A percentile compares a stretch with the other conserved stretches of the same genome.
Evolutionary conservation across 2,113 vertebrate genomes (phyloP).

Genomic region (Urocolius indicus): DNA sequence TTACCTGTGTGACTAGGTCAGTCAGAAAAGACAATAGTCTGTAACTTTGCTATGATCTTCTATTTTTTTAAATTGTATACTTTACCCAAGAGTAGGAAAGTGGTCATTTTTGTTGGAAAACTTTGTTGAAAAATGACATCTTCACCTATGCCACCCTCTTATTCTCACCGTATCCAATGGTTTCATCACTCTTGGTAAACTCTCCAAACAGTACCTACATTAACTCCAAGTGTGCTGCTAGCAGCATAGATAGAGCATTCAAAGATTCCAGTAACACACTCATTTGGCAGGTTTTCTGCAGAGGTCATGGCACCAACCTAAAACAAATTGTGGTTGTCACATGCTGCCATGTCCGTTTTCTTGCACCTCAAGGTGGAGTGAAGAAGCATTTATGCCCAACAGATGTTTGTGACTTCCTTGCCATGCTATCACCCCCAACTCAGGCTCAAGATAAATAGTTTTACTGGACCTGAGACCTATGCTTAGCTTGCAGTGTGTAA

Average conservation of each 20-base stretch:
- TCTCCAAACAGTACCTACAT: not conserved
- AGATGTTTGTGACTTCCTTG: not conserved
- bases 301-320: not conserved
- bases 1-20: not conserved
- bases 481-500: not conserved
- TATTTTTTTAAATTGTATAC: not conserved
- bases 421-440: not conserved
- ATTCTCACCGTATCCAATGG: not conserved
- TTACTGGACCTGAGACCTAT: not conserved
- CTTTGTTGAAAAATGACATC: not conserved
- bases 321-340: not conserved
- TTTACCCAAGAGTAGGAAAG: not conserved
- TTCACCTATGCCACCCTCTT: not conserved
- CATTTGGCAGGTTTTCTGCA: not conserved
- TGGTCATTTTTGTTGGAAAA: not conserved
- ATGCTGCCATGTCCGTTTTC: not conserved
- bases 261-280: not conserved
- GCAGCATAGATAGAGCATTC: not conserved
- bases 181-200: not conserved
- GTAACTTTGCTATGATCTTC: not conserved
- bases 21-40: not conserved
- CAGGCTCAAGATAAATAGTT: not conserved
- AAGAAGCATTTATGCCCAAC: not conserved
- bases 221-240: not conserved
- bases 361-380: fast-evolving